Percentiles rank a stretch among this genome's conserved stretches.
Conservation (phyloP, 2,113 vertebrate species). For the Falcunculus frontatus region DNA sequence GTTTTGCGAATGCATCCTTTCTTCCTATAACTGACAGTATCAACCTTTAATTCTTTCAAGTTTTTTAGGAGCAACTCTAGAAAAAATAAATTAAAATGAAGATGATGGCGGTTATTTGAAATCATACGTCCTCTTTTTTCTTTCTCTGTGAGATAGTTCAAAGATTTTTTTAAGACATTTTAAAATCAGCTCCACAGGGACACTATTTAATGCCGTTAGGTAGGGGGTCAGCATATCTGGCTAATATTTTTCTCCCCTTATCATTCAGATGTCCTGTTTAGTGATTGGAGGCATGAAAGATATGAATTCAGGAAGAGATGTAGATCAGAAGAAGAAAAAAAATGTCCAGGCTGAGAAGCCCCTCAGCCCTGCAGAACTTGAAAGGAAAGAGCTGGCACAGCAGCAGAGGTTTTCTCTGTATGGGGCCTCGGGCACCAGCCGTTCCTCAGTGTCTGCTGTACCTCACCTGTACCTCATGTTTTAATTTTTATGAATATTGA, state of each 20-base stretch:
- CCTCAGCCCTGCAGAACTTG: background rate
- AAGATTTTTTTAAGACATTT: background rate
- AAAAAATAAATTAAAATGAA: background rate
- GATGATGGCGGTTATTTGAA: background rate
- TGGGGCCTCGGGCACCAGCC: accelerated
- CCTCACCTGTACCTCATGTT: background rate
- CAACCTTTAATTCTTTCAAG: background rate
- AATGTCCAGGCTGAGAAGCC: background rate
- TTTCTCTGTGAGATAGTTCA: background rate
- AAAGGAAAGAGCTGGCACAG: background rate
- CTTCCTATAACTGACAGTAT: background rate
- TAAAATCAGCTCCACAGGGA: background rate
- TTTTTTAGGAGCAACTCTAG: background rate
- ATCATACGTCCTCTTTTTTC: accelerated
- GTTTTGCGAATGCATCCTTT: background rate
- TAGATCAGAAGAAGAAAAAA: background rate
- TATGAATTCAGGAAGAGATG: background rate
- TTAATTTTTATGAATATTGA: background rate
- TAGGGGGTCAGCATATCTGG: background rate
- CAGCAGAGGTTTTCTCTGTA: background rate
- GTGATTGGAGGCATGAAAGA: background rate
- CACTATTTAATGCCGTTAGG: background rate
- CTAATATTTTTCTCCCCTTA: background rate
- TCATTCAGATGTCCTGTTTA: background rate
- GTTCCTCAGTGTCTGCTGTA: background rate